These are phyloP conservation scores for Macaca mulatta DNA, from an alignment of 2,113 vertebrate species.

Conservation along the genomic window DNA sequence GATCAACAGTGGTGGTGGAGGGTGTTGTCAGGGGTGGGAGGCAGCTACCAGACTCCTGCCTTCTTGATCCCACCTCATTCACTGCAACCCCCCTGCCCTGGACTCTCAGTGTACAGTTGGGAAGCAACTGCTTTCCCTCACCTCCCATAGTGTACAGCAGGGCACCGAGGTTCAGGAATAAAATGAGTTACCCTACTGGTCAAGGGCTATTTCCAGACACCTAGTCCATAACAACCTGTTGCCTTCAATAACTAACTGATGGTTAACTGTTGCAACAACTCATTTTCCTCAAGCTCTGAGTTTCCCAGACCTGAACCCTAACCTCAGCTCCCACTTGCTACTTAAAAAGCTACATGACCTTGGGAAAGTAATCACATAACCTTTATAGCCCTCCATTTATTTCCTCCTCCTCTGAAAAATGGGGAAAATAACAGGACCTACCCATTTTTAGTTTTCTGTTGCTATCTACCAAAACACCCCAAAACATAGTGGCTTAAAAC, in stretches of 20 bases:
- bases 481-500: background rate
- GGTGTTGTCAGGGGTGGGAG: background rate
- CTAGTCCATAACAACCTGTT: background rate
- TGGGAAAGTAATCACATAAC: background rate
- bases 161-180: background rate
- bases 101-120: background rate
- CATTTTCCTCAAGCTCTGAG: background rate
- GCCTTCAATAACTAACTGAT: background rate
- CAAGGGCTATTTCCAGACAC: background rate
- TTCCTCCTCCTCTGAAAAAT: background rate
- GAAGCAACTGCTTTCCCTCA: background rate
- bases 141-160: too few species aligned
- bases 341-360: background rate
- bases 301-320: background rate
- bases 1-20: background rate
- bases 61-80: accelerated
- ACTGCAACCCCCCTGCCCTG: background rate
- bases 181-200: background rate
- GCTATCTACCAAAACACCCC: background rate
- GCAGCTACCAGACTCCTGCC: background rate
- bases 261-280: background rate
- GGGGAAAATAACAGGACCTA: background rate
- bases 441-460: background rate
- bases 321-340: background rate
- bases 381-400: background rate